These are phyloP conservation scores for Aphidius ervi DNA, from an alignment of 1,140 invertebrate genomes.

Conservation along the genomic window DNA sequence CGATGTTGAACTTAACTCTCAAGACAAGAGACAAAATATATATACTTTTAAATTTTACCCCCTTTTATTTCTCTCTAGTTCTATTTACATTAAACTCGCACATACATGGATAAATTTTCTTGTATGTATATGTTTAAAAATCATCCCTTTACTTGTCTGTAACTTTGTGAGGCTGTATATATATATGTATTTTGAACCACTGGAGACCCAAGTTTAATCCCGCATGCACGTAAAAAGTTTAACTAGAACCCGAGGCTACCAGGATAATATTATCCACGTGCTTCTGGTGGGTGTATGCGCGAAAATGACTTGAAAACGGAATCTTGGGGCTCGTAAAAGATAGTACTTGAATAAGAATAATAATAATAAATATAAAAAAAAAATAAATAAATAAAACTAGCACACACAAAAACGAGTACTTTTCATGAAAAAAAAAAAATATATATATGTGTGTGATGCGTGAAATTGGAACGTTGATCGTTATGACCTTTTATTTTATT, in stretches of 20 bases:
- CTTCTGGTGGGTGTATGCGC: not conserved
- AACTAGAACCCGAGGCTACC: conserved; percentile 27
- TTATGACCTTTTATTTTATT: conserved; percentile 12
- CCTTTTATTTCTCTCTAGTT: too few species aligned
- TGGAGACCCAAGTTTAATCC: conserved; percentile 39
- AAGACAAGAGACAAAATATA: too few species aligned
- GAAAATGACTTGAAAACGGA: not conserved
- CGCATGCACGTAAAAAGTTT: conserved; percentile 42
- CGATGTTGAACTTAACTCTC: too few species aligned
- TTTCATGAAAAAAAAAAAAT: not conserved
- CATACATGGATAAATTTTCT: too few species aligned
- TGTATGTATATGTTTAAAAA: conserved; percentile 6
- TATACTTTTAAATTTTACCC: too few species aligned
- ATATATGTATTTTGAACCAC: conserved; percentile 33
- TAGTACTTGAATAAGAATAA: not conserved
- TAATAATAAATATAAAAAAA: not conserved
- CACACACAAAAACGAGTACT: not conserved
- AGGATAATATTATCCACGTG: conserved; percentile 33
- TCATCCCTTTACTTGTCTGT: conserved; percentile 25
- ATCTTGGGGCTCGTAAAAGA: too few species aligned
- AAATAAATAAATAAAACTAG: not conserved
- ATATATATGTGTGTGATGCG: conserved; percentile 13
- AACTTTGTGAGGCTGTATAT: too few species aligned
- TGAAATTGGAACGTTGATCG: conserved; percentile 18
- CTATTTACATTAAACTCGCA: too few species aligned